A percentile compares a stretch with the other conserved stretches of the same genome.
phyloP scores from a whole-genome alignment of 2,113 vertebrate species.

The western clawed frog (Xenopus tropicalis) region DNA sequence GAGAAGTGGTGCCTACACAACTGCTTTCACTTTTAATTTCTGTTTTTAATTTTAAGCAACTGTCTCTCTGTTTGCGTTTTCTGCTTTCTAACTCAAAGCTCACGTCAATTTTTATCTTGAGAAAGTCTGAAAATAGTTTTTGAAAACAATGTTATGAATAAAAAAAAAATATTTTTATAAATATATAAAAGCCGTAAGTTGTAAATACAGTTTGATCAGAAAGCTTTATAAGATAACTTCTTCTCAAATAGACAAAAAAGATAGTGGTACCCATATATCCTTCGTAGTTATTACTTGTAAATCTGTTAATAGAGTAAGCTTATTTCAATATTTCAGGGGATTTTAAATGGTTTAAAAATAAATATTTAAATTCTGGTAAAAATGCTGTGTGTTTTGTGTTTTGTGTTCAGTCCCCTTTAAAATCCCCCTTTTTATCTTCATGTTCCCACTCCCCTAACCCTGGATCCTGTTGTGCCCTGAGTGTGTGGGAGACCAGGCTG shows the following conservation, averaged over 20 bases:
- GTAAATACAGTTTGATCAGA: constrained; percentile 73
- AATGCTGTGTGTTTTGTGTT: constrained; percentile 46
- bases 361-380: constrained; percentile 80
- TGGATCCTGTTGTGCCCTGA: too few relatives aligned
- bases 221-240: constrained; percentile 70
- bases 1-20: constrained; percentile 69
- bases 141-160: constrained; percentile 72
- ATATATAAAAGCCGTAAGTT: constrained; percentile 73
- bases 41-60: constrained; percentile 67
- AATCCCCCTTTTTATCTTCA: too few relatives aligned
- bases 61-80: constrained; percentile 61
- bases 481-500: too few relatives aligned
- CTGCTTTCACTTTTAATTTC: constrained; percentile 63
- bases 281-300: constrained; percentile 69
- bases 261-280: constrained; percentile 62
- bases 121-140: constrained; percentile 70
- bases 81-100: constrained; percentile 62
- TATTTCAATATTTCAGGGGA: constrained; percentile 66
- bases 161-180: constrained; percentile 79
- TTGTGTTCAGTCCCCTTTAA: background rate
- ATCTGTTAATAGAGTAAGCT: constrained; percentile 72
- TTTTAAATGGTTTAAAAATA: constrained; percentile 74
- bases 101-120: constrained; percentile 65
- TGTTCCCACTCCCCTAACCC: too few relatives aligned
- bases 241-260: constrained; percentile 56